Percentiles rank a stretch among this genome's conserved stretches.
These are phyloP conservation scores for Rousettus leschenaultii DNA, from an alignment of 2,113 vertebrate genomes.

Conservation along the genomic window DNA sequence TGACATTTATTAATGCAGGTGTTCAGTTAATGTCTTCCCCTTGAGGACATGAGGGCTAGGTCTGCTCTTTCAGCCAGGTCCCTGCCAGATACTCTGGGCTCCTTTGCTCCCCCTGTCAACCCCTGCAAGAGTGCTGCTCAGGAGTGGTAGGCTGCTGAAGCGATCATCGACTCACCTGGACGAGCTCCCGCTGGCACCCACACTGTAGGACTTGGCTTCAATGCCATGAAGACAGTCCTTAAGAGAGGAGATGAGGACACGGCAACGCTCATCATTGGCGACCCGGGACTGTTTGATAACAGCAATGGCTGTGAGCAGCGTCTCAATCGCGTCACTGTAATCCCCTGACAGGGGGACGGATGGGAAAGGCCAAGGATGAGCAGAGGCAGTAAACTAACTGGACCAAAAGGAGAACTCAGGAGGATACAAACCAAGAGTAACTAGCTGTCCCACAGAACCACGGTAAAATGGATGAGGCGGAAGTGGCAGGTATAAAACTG, in stretches of 20 bases:
- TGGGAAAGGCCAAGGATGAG: conserved; percentile 51
- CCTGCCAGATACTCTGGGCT: background rate
- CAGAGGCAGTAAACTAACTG: background rate
- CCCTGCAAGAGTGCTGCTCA: background rate
- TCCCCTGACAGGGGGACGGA: conserved; percentile 83
- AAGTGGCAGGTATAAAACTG: background rate
- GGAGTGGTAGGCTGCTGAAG: background rate
- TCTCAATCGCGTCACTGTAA: conserved; percentile 92
- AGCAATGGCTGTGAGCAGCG: conserved; percentile 93
- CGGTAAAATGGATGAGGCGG: background rate
- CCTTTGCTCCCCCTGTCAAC: background rate
- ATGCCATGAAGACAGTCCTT: conserved; percentile 97
- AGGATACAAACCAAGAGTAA: background rate
- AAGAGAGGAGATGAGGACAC: conserved; percentile 93
- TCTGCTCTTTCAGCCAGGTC: background rate
- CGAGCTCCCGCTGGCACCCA: conserved; percentile 83
- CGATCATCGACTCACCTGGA: conserved; percentile 77
- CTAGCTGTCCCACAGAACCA: background rate
- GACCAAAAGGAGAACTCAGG: background rate
- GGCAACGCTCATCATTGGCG: conserved; percentile 91
- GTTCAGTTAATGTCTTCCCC: background rate
- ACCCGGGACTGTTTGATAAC: conserved; percentile 97
- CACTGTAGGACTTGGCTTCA: conserved; percentile 90
- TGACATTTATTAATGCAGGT: background rate
- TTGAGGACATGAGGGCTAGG: background rate